Conservation (phyloP, 1,140 invertebrate genomes). For the Euura lappo region DNA sequence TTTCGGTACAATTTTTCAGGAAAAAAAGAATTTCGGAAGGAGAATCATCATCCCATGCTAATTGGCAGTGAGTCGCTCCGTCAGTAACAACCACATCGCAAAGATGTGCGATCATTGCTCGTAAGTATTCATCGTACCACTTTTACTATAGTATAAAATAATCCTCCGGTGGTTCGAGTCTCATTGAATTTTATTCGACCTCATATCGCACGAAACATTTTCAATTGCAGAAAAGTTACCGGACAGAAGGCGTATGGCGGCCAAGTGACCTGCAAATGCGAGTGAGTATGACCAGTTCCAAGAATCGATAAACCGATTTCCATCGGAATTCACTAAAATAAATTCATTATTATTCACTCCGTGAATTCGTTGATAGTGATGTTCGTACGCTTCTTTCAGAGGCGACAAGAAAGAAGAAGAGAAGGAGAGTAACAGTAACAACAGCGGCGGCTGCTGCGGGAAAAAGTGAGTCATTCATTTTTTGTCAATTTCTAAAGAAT, state of each 20-base stretch:
- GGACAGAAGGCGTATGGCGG: conserved; percentile 39
- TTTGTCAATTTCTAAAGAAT: conserved; percentile 11
- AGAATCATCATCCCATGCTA: background rate
- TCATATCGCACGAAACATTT: background rate
- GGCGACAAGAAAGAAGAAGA: conserved; percentile 32
- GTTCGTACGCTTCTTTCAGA: conserved; percentile 24
- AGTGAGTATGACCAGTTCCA: conserved; percentile 29
- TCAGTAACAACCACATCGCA: background rate
- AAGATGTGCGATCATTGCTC: conserved; percentile 40
- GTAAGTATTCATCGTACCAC: conserved; percentile 27
- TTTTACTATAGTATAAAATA: background rate
- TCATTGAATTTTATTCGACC: background rate
- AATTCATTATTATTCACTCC: no score
- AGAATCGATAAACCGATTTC: no score
- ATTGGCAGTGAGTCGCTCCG: background rate
- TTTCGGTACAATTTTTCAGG: background rate
- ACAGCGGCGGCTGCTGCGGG: conserved; percentile 34
- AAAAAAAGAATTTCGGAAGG: background rate
- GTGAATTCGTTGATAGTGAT: background rate
- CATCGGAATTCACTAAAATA: no score
- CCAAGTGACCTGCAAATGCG: conserved; percentile 43
- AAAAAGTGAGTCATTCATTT: conserved; percentile 32
- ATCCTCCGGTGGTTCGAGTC: background rate
- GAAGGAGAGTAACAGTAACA: conserved; percentile 26
- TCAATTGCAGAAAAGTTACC: conserved; percentile 33